Conservation (phyloP, 1,140 invertebrate genomes). For the Metopolophium dirhodum region DNA sequence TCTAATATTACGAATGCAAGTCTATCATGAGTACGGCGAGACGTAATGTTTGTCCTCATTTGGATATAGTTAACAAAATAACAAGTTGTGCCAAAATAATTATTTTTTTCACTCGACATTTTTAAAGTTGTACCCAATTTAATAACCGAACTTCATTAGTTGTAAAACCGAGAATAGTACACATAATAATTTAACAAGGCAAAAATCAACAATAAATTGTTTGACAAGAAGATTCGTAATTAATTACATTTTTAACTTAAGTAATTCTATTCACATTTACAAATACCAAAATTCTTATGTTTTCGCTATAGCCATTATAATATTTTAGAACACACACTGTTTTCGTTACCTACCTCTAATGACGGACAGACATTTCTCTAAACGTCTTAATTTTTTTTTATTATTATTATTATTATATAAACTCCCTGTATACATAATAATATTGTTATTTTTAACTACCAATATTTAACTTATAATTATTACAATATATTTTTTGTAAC, state of each 20-base stretch:
- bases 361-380: neutral
- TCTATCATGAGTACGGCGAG: neutral
- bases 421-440: slow-evolving; percentile 20
- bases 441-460: slow-evolving; percentile 28
- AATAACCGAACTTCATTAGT: neutral
- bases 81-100: neutral
- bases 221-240: neutral
- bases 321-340: neutral
- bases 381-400: slow-evolving; percentile 3
- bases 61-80: slow-evolving; percentile 1
- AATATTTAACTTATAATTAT: slow-evolving; percentile 34
- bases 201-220: neutral
- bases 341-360: neutral
- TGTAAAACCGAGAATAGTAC: neutral
- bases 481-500: slow-evolving; percentile 44
- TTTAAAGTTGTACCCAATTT: neutral
- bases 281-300: neutral
- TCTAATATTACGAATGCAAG: slow-evolving; percentile 7
- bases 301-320: neutral
- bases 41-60: slow-evolving; percentile 1
- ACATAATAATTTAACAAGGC: neutral
- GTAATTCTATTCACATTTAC: neutral
- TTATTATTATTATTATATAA: slow-evolving; percentile 28
- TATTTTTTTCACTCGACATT: neutral
- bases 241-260: neutral